phyloP scores from a whole-genome alignment of 1,140 invertebrate genomes.

The Bemisia tabaci region DNA sequence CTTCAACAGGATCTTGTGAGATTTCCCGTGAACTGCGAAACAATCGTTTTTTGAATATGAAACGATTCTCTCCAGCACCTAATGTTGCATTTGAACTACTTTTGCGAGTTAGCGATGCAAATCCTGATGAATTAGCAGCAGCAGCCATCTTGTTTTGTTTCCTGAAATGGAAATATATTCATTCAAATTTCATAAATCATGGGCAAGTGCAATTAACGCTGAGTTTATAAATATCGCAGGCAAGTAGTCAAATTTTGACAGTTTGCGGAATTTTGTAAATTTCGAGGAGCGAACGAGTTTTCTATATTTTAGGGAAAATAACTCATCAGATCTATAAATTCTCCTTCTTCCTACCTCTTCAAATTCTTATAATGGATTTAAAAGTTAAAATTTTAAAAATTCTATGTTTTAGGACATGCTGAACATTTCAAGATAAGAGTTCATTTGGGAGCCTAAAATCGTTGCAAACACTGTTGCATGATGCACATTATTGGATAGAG shows the following conservation, averaged over 20 bases:
- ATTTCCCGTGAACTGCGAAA: constrained; percentile 78
- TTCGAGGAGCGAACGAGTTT: background rate
- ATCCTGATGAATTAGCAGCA: constrained; percentile 31
- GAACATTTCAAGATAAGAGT: background rate
- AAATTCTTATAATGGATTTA: background rate
- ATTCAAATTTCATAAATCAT: constrained; percentile 17
- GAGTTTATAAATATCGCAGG: too few relatives aligned
- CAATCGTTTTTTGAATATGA: constrained; percentile 82
- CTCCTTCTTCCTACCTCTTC: background rate
- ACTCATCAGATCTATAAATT: too few relatives aligned
- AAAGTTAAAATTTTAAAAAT: background rate
- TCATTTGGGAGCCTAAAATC: too few relatives aligned
- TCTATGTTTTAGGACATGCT: too few relatives aligned
- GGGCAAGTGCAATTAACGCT: too few relatives aligned
- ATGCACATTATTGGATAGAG: too few relatives aligned
- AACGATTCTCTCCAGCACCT: constrained; percentile 76
- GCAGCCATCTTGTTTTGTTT: constrained; percentile 47
- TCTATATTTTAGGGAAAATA: background rate
- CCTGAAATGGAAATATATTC: constrained; percentile 26
- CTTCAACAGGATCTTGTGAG: constrained; percentile 91
- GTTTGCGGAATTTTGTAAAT: too few relatives aligned
- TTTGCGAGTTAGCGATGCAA: constrained; percentile 39
- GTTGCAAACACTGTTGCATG: too few relatives aligned
- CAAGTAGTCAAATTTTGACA: too few relatives aligned
- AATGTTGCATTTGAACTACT: constrained; percentile 39